phyloP scores from a whole-genome alignment of 2,888 invertebrate species.

The Hydrotaea diabolus region DNA sequence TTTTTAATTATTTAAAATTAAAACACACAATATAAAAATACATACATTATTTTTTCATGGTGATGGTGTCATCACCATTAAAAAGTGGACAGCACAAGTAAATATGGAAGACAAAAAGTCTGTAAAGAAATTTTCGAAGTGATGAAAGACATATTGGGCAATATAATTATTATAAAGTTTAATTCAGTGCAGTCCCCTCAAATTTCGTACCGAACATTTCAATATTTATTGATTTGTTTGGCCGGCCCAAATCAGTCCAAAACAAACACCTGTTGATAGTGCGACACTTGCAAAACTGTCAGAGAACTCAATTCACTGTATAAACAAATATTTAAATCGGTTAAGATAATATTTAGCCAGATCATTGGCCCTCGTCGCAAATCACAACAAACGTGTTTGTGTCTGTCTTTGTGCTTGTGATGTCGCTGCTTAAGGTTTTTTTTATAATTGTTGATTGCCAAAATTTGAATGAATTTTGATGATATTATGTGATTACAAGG shows the following conservation, averaged over 20 bases:
- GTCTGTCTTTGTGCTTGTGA: too few species aligned
- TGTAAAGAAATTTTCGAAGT: background rate
- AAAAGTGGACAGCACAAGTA: too few species aligned
- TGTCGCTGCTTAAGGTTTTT: too few species aligned
- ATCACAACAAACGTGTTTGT: background rate
- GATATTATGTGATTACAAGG: conserved; percentile 11
- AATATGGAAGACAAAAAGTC: background rate
- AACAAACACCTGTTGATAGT: conserved; percentile 10
- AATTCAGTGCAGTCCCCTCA: too few species aligned
- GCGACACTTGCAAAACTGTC: background rate
- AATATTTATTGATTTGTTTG: background rate
- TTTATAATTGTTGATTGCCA: too few species aligned
- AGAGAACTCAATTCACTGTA: background rate
- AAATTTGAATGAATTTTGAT: background rate
- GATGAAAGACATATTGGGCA: too few species aligned
- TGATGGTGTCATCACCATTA: too few species aligned
- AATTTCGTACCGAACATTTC: background rate
- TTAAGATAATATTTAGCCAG: background rate
- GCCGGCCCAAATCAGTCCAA: background rate
- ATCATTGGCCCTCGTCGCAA: background rate
- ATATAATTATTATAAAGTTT: too few species aligned
- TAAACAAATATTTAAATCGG: background rate
- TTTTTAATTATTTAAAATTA: background rate
- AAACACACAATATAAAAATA: background rate
- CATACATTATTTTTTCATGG: too few species aligned